Percentiles rank a stretch among this genome's conserved stretches.
These are phyloP conservation scores for Heliconius himera DNA, from an alignment of 1,140 invertebrate genomes.

Conservation along the genomic window DNA sequence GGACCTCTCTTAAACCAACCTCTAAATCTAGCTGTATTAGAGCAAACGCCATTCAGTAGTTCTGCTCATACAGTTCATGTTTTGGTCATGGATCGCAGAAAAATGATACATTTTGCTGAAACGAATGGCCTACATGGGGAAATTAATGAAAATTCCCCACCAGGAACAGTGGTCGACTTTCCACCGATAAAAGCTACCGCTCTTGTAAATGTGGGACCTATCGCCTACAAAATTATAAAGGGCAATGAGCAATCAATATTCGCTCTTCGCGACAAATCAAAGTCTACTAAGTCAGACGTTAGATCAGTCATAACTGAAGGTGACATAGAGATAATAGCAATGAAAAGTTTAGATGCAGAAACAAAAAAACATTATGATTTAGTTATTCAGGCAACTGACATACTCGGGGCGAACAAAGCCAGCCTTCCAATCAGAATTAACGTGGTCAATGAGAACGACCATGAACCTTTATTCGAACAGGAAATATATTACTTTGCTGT, in stretches of 20 bases:
- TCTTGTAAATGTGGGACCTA: conserved; percentile 81
- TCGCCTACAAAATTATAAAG: conserved; percentile 89
- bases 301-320: conserved; percentile 83
- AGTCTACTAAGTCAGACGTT: conserved; percentile 82
- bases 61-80: conserved; percentile 90
- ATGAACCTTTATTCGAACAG: conserved; percentile 91
- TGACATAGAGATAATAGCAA: conserved; percentile 87
- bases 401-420: conserved; percentile 87
- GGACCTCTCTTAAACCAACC: conserved; percentile 90
- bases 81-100: conserved; percentile 90
- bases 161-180: conserved; percentile 86
- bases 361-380: conserved; percentile 85
- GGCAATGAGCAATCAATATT: conserved; percentile 88
- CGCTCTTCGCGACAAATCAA: conserved; percentile 84
- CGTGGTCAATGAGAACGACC: conserved; percentile 94
- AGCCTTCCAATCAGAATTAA: conserved; percentile 87
- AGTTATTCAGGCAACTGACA: conserved; percentile 88
- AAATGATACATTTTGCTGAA: conserved; percentile 89
- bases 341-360: conserved; percentile 88
- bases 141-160: conserved; percentile 88
- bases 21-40: conserved; percentile 90
- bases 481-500: conserved; percentile 90
- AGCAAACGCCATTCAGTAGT: conserved; percentile 89
- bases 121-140: conserved; percentile 84
- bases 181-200: conserved; percentile 85